Base-by-base conservation (phyloP, 2,888 invertebrate genomes). In the Cantharis rufa region DNA sequence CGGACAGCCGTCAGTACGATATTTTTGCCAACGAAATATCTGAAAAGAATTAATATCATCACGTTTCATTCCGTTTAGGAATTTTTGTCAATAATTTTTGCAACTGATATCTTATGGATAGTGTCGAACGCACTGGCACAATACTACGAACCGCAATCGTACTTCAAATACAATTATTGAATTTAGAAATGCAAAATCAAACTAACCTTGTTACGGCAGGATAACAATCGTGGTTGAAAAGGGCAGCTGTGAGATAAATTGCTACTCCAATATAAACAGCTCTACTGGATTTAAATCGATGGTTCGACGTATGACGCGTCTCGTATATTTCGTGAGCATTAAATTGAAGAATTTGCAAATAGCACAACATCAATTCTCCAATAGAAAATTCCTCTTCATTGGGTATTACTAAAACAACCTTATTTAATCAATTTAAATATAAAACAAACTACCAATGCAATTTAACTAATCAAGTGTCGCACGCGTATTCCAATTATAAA, bases 251-350 rank as follows among this genome's bases (percentile, higher is more conserved):
- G 0, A 94, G 92, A 84, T 94, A 96, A 32, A 96, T 89, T 0
- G 92, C 95, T 1, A 95, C 92, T 0, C 93, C 94, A 15, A 92
- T 89, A 83, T 92, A 92, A 1, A 90, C 84, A 0, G 90, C 87
- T 83, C 90, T 91, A 18, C 91, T 90, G 0, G 90, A 90, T 24
- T 87, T 89, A 83, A 89, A 89, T 79, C 85, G 84, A 72, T 90
- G 90, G 75, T 91, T 90, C 1, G 87, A 85, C 0, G 89, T 90
- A 1, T 91, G 88, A 9, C 91, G 84, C 0, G 93, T 93, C 84
- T 95, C 94, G 82, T 92, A 93, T 61, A 96, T 92, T 88, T 96
- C 96, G 84, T 96, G 96, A 0, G 95, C 95, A 85, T 96, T 96
- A 86, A 95, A 96, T 85, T 96, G 96, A 13, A 96, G 87, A 71